Conservation (phyloP, 2,113 vertebrate genomes). For the Zingel zingel region DNA sequence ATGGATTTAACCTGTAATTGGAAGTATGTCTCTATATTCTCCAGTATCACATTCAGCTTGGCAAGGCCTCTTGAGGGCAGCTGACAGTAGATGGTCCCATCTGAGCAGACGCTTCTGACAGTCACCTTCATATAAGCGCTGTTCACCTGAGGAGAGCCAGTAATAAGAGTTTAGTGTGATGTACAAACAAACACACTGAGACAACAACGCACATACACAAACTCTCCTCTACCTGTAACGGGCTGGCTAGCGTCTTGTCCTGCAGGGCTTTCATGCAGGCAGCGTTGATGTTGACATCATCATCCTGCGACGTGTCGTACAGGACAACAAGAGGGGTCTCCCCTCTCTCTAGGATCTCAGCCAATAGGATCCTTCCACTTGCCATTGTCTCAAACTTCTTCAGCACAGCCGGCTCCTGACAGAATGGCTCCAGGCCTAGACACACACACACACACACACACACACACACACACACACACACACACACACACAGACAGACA, state of each 20-base stretch:
- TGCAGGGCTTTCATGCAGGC: constrained; percentile 90
- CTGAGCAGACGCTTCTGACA: constrained; percentile 93
- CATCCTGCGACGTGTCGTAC: constrained; percentile 97
- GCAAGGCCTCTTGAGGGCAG: constrained; percentile 91
- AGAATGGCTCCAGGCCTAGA: constrained; percentile 92
- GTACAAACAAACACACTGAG: not conserved
- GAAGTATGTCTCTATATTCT: constrained; percentile 91
- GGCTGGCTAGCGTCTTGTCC: constrained; percentile 89
- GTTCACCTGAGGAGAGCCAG: constrained; percentile 84
- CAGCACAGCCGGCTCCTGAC: constrained; percentile 88
- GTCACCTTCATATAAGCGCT: constrained; percentile 89
- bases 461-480: not conserved
- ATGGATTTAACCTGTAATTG: constrained; percentile 86
- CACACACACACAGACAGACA: not conserved
- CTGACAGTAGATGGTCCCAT: constrained; percentile 94
- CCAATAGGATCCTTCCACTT: constrained; percentile 92
- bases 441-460: not conserved
- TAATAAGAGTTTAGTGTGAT: not conserved
- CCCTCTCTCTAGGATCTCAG: constrained; percentile 91
- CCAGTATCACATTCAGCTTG: constrained; percentile 88
- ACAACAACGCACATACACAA: not conserved
- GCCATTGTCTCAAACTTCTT: constrained; percentile 91
- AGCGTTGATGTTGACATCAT: constrained; percentile 97
- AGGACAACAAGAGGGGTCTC: constrained; percentile 91
- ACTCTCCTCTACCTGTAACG: constrained; percentile 87